Evolutionary conservation across 2,113 vertebrate species (phyloP).

Genomic region (Poecilia latipinna): DNA sequence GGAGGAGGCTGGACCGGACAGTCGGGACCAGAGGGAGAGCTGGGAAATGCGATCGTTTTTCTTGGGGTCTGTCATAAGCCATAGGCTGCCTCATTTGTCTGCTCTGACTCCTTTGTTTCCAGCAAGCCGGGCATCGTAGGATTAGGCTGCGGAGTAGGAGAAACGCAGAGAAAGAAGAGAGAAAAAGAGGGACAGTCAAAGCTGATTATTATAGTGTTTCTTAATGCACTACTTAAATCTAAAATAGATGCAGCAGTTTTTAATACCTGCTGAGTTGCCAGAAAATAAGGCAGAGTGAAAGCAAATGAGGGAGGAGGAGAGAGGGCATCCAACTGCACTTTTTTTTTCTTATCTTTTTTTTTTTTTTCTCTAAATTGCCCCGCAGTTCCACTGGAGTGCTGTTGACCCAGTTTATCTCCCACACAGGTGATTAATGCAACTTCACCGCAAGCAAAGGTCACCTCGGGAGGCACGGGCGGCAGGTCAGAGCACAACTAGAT

Average conservation of each 20-base stretch:
- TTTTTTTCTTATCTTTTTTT: not conserved
- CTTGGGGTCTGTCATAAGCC: conserved; percentile 74
- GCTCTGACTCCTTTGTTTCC: conserved; percentile 75
- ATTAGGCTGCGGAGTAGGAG: conserved; percentile 37
- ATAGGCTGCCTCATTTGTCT: conserved; percentile 80
- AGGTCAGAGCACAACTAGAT: conserved; percentile 43
- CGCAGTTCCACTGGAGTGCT: conserved; percentile 49
- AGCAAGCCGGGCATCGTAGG: conserved; percentile 50
- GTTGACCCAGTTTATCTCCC: conserved; percentile 77
- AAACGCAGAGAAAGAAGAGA: conserved; percentile 4
- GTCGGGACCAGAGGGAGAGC: conserved; percentile 62
- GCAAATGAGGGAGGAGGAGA: conserved; percentile 19
- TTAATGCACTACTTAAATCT: conserved; percentile 47
- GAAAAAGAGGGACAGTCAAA: conserved; percentile 11
- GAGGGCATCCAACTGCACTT: conserved; percentile 1
- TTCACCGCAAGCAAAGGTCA: conserved; percentile 75
- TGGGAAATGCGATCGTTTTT: conserved; percentile 78
- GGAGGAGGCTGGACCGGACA: conserved; percentile 54
- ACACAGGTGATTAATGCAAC: conserved; percentile 78
- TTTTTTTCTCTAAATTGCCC: conserved; percentile 47
- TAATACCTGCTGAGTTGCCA: conserved; percentile 62
- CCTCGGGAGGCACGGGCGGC: conserved; percentile 45
- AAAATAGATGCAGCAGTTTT: conserved; percentile 54
- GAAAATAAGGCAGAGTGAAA: conserved; percentile 29
- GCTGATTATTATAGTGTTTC: conserved; percentile 61